These are phyloP conservation scores for Paramormyrops kingsleyae DNA, from an alignment of 2,113 vertebrate genomes.

Conservation along the genomic window DNA sequence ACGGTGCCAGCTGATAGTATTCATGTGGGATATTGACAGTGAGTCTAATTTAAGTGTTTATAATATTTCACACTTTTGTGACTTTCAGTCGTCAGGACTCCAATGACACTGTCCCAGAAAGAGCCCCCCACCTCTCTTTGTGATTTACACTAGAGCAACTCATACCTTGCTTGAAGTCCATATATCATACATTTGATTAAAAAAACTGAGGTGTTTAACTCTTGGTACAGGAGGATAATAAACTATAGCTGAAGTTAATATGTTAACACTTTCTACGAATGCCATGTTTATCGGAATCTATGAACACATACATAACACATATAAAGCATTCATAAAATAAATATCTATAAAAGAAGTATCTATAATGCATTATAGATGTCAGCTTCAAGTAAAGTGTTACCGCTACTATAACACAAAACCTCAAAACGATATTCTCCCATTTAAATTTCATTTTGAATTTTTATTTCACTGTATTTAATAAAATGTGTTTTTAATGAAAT, in stretches of 20 bases:
- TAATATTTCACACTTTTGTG: background rate
- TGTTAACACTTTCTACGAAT: background rate
- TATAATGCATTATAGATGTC: background rate
- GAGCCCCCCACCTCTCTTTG: background rate
- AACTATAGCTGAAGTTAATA: background rate
- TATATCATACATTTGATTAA: background rate
- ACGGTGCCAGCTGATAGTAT: background rate
- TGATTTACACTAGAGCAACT: background rate
- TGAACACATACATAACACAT: background rate
- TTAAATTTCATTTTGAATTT: background rate
- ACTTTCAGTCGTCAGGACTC: background rate
- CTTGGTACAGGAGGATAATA: background rate
- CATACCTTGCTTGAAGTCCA: background rate
- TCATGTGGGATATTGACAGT: background rate
- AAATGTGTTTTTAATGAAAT: background rate
- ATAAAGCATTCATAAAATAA: background rate
- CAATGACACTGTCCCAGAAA: background rate
- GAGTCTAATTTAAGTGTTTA: background rate
- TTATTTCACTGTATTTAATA: background rate
- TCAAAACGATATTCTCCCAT: background rate
- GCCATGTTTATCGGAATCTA: background rate
- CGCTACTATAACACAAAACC: background rate
- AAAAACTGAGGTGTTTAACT: background rate
- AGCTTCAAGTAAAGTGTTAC: background rate
- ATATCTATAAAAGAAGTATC: background rate